Conservation (phyloP, 2,888 invertebrate species). For the Criorhina ranunculi region DNA sequence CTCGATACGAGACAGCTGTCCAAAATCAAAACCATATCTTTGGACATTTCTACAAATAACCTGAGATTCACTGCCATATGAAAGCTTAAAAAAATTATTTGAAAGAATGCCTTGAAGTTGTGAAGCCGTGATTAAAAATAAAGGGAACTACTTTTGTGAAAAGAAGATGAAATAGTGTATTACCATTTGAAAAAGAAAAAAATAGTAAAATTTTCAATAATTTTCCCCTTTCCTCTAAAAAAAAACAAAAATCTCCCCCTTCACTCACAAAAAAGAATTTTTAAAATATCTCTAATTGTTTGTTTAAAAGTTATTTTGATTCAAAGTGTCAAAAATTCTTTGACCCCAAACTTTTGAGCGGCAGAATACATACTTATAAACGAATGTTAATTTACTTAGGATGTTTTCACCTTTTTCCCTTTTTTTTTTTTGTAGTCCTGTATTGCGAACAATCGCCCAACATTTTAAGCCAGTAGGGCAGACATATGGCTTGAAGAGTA, state of each 20-base stretch:
- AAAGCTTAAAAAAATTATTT: not conserved
- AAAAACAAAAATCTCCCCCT: not conserved
- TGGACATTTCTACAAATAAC: too few relatives aligned
- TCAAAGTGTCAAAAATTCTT: not conserved
- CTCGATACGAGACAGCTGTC: not conserved
- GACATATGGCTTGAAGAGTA: too few relatives aligned
- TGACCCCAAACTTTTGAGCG: conserved; percentile 3
- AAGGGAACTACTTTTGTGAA: not conserved
- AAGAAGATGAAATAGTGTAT: not conserved
- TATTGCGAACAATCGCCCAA: too few relatives aligned
- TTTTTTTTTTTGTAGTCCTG: too few relatives aligned
- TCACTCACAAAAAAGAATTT: not conserved
- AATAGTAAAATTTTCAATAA: not conserved
- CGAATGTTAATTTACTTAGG: too few relatives aligned
- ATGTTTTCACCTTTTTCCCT: too few relatives aligned
- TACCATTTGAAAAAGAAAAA: too few relatives aligned
- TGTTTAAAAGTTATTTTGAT: conserved; percentile 4
- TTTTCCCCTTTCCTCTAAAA: not conserved
- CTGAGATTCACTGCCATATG: not conserved
- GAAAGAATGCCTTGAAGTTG: conserved; percentile 1
- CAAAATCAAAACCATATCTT: too few relatives aligned
- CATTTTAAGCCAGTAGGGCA: too few relatives aligned
- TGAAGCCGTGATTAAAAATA: not conserved
- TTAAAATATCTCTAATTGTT: too few relatives aligned
- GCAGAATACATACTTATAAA: too few relatives aligned